Evolutionary conservation across 2,888 invertebrate genomes (phyloP).

Genomic region (Sarcophaga carnaria): DNA sequence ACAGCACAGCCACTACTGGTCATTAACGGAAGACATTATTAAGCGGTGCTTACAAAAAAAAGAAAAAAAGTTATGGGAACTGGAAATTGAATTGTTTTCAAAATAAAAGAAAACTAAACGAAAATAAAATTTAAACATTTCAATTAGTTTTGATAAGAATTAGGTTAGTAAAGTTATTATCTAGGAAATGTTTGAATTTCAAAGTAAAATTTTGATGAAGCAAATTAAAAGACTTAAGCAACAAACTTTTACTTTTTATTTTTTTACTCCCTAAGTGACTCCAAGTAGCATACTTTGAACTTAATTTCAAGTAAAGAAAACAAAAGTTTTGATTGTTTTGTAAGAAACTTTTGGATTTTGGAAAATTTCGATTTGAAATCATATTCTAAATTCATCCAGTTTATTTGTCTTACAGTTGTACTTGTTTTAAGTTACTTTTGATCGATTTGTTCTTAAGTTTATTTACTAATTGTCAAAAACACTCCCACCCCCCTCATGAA

Average conservation of each 20-base stretch:
- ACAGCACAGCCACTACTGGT: conserved; percentile 53
- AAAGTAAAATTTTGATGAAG: not conserved
- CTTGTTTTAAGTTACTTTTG: too few species aligned
- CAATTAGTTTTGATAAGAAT: conserved; percentile 56
- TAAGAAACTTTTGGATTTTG: too few species aligned
- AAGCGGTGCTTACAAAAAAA: not conserved
- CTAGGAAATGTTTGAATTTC: conserved; percentile 7
- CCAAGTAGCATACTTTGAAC: too few species aligned
- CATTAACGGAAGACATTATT: conserved; percentile 35
- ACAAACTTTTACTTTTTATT: conserved; percentile 57
- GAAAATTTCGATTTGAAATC: not conserved
- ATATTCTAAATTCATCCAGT: not conserved
- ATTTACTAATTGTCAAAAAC: conserved; percentile 1
- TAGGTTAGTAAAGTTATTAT: conserved; percentile 50
- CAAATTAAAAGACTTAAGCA: conserved; percentile 45
- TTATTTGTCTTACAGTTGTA: not conserved
- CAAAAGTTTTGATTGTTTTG: too few species aligned
- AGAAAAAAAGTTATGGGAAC: conserved; percentile 55
- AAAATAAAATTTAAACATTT: conserved; percentile 23
- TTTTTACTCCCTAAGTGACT: not conserved
- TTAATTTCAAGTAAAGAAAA: too few species aligned
- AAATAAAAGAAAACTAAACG: too few species aligned
- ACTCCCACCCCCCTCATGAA: too few species aligned
- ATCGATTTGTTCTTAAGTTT: conserved; percentile 17
- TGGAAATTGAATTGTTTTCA: conserved; percentile 37